Evolutionary conservation across 2,113 vertebrate genomes (phyloP).

Genomic region (Numida meleagris): DNA sequence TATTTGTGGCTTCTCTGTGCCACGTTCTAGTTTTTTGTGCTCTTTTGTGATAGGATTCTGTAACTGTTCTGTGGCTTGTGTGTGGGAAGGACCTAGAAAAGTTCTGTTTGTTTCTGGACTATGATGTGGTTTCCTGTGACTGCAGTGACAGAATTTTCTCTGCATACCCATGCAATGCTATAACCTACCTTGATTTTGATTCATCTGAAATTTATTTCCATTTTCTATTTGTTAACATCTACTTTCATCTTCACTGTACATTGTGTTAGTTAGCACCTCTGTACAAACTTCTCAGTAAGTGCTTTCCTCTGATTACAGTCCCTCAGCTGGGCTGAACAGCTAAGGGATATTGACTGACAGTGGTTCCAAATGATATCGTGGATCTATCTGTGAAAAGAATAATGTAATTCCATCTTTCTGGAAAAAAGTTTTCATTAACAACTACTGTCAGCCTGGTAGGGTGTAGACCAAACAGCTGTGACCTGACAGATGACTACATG

Average conservation of each 20-base stretch:
- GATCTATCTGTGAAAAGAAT: neutral
- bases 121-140: neutral
- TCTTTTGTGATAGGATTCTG: neutral
- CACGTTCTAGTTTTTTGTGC: neutral
- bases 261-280: constrained; percentile 6
- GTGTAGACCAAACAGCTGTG: neutral
- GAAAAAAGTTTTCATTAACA: neutral
- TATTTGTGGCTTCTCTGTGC: neutral
- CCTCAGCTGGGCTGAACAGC: neutral
- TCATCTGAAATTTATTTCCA: neutral
- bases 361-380: neutral
- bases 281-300: neutral
- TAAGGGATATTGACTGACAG: neutral
- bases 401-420: neutral
- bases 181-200: neutral
- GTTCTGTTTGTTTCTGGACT: neutral
- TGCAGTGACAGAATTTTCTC: neutral
- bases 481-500: neutral
- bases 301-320: neutral
- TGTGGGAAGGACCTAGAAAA: neutral
- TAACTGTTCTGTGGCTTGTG: neutral
- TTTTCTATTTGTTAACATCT: neutral
- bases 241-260: neutral
- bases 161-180: neutral
- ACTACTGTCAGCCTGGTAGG: neutral